Evolutionary conservation across 2,888 invertebrate genomes (phyloP).

Genomic region (Papilio demoleus): DNA sequence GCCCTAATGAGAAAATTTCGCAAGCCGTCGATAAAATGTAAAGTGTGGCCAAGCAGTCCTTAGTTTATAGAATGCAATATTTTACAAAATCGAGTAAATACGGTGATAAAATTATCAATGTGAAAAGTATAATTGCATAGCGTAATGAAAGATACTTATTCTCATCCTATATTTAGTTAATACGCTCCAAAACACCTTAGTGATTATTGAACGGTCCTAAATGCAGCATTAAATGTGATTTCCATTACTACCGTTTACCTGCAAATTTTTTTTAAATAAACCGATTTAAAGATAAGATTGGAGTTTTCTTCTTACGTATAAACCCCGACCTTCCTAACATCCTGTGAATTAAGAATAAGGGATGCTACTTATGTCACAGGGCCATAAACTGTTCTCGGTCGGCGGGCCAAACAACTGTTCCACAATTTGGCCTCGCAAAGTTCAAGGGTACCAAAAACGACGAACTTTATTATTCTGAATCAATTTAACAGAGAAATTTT

Average conservation of each 20-base stretch:
- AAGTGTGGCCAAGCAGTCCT: too few species aligned
- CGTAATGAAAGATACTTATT: too few species aligned
- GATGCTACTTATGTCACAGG: conserved; percentile 8
- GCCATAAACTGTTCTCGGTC: conserved; percentile 27
- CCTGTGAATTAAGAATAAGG: conserved; percentile 11
- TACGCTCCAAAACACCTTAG: too few species aligned
- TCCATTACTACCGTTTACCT: background rate
- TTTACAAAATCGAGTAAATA: too few species aligned
- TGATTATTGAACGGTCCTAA: too few species aligned
- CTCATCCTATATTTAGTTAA: too few species aligned
- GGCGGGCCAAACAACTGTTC: conserved; percentile 18
- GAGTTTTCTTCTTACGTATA: conserved; percentile 7
- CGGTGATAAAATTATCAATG: too few species aligned
- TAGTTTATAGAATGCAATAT: too few species aligned
- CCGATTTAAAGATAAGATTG: background rate
- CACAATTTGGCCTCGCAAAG: conserved; percentile 19
- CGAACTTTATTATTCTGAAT: background rate
- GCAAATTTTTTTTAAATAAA: background rate
- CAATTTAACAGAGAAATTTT: background rate
- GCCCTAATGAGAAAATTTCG: too few species aligned
- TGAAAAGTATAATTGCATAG: too few species aligned
- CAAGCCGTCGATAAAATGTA: too few species aligned
- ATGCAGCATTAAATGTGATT: too few species aligned
- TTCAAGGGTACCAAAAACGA: conserved; percentile 23
- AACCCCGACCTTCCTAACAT: conserved; percentile 23